Conservation (phyloP, 2,113 vertebrate genomes). For the Platichthys flesus region DNA sequence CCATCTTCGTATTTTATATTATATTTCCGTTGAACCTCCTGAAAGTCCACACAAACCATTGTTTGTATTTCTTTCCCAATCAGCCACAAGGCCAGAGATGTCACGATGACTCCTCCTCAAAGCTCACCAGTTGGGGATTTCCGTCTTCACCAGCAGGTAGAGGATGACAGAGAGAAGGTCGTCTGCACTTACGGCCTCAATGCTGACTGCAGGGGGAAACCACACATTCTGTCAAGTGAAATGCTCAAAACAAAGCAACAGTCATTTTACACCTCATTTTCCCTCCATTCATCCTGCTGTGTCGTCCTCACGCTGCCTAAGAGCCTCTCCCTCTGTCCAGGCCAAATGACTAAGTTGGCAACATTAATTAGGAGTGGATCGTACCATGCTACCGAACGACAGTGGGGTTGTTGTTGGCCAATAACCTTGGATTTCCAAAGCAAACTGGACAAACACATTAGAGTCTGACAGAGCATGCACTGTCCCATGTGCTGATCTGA, state of each 20-base stretch:
- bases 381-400: conserved; percentile 41
- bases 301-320: background rate
- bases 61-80: too few relatives aligned
- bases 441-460: conserved; percentile 51
- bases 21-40: too few relatives aligned
- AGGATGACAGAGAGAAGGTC: conserved; percentile 94
- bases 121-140: conserved; percentile 96
- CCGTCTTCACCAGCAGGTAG: conserved; percentile 95
- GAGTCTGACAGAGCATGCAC: conserved; percentile 31
- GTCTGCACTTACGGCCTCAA: conserved; percentile 93
- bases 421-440: conserved; percentile 42
- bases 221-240: background rate
- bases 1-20: too few relatives aligned
- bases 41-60: too few relatives aligned
- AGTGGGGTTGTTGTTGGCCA: conserved; percentile 38
- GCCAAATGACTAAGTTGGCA: conserved; percentile 58
- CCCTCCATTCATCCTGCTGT: background rate
- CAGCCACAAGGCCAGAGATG: background rate
- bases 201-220: conserved; percentile 80
- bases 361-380: conserved; percentile 49
- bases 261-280: background rate
- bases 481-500: conserved; percentile 49
- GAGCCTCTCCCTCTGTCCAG: conserved; percentile 5
- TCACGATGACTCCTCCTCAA: background rate
- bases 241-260: background rate